Base-by-base conservation (phyloP, 1,140 invertebrate genomes). In the Brachionus calyciflorus region DNA sequence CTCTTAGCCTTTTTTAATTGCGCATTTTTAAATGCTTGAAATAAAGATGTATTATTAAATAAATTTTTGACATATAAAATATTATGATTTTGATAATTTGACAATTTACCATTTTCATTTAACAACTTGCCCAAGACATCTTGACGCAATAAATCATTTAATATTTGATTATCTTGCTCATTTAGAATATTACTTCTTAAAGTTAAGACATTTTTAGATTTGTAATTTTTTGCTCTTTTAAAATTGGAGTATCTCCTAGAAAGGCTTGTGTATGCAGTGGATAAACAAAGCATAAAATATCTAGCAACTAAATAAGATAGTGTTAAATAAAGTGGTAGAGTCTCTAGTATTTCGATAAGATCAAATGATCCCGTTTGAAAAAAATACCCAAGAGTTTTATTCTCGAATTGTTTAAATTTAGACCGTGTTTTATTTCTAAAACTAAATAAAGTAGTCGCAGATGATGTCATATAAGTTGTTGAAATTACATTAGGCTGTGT, bases 301-400 rank as follows among this genome's bases (percentile, higher is more conserved):
- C 46, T 51, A 40, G 46, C 5, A 1, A 73, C 7, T 21, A 73
- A 51, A 41, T 73, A 73, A 21, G 69, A 51, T 0, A 73, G 24
- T 24, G 48, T 51, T 40, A 73, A 33, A 51, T 73, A 73, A 26
- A 73, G 46, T 0, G 69, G 69, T 51, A 73, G 30, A 53, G 24
- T 73, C 51, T 73, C 69, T 1, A 73, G 41, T 17, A 73, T 30
- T 21, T 65, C 40, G 0, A 65, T 24, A 5, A 60, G 9, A 17
- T 41, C 26, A 17, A 60, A 60, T 0, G 17, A 17, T n/a, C n/a
- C n/a, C n/a, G 30, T 60, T 37, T 2, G 12, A n/a, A 0, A 30
- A 60, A 2, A 2, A 9, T 2, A 21, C 12, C 19, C 1, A 37
- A 37, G 28, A 19, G 37, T 19, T 21, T 40, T 60, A 9, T 60